Percentiles rank a stretch among this genome's conserved stretches.
These are phyloP conservation scores for Apteryx owenii DNA, from an alignment of 2,113 vertebrate species.

Conservation along the genomic window DNA sequence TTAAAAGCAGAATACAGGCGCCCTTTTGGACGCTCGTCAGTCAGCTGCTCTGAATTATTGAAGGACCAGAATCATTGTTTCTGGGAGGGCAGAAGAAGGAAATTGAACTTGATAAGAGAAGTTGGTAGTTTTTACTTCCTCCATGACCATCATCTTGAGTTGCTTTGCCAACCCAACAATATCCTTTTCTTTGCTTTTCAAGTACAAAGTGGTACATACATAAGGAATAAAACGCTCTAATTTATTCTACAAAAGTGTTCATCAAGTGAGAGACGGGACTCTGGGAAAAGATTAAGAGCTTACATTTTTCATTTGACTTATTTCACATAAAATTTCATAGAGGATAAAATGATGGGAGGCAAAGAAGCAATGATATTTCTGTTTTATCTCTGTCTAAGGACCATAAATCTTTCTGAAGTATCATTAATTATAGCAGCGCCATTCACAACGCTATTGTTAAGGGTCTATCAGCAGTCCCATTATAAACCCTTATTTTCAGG, in stretches of 20 bases:
- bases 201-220: conserved; percentile 60
- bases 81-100: background rate
- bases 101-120: background rate
- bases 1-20: background rate
- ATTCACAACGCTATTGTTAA: conserved; percentile 67
- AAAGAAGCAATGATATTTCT: conserved; percentile 75
- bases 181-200: conserved; percentile 49
- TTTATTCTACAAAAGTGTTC: conserved; percentile 73
- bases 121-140: background rate
- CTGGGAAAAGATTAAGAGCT: conserved; percentile 77
- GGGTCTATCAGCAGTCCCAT: conserved; percentile 54
- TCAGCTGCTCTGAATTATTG: background rate
- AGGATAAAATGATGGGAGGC: conserved; percentile 74
- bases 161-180: conserved; percentile 8
- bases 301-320: conserved; percentile 79
- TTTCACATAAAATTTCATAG: conserved; percentile 80
- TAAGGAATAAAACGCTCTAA: conserved; percentile 64
- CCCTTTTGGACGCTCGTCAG: background rate
- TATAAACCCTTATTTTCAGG: conserved; percentile 41
- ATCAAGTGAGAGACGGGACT: conserved; percentile 73
- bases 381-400: conserved; percentile 75
- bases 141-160: background rate
- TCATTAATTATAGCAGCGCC: conserved; percentile 72
- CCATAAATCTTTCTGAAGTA: conserved; percentile 76
- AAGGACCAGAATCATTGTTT: background rate